A percentile compares a stretch with the other conserved stretches of the same genome.
phyloP scores from a whole-genome alignment of 2,797 vertebrate genomes.

The Linurgus olivaceus region DNA sequence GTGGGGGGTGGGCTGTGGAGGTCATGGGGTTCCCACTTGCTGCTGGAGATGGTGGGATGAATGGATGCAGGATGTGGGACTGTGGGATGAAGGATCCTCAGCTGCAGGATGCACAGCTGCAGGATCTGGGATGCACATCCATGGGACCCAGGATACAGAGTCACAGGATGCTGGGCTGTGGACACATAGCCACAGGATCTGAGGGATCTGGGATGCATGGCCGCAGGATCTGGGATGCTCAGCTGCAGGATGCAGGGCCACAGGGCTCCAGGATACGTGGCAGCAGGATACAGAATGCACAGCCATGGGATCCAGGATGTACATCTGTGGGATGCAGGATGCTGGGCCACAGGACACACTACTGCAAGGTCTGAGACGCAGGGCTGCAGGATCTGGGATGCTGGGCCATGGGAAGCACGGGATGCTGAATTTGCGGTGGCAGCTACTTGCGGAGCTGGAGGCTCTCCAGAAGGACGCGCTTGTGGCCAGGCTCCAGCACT shows the following conservation, averaged over 20 bases:
- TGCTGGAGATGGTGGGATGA: not conserved
- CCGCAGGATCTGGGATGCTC: not conserved
- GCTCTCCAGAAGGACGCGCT: conserved; percentile 87
- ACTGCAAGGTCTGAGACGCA: not conserved
- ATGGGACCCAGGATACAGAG: not conserved
- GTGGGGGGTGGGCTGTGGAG: not conserved
- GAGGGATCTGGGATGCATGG: not conserved
- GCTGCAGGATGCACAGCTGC: not conserved
- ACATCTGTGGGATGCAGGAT: not conserved
- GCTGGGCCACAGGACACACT: not conserved
- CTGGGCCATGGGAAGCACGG: not conserved
- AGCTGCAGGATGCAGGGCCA: not conserved
- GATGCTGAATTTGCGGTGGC: rapidly evolving
- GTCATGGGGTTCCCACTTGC: not conserved
- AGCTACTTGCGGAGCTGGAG: conserved; percentile 81
- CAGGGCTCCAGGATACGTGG: not conserved
- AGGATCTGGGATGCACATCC: not conserved
- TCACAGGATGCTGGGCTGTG: not conserved
- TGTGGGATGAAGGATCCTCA: not conserved
- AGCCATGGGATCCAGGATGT: not conserved
- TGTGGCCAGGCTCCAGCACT: conserved; percentile 88
- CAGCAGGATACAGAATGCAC: not conserved
- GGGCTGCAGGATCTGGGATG: not conserved
- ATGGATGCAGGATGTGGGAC: not conserved
- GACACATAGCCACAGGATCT: not conserved